Evolutionary conservation across 2,888 invertebrate genomes (phyloP).

Genomic region (Chouioia cunea): DNA sequence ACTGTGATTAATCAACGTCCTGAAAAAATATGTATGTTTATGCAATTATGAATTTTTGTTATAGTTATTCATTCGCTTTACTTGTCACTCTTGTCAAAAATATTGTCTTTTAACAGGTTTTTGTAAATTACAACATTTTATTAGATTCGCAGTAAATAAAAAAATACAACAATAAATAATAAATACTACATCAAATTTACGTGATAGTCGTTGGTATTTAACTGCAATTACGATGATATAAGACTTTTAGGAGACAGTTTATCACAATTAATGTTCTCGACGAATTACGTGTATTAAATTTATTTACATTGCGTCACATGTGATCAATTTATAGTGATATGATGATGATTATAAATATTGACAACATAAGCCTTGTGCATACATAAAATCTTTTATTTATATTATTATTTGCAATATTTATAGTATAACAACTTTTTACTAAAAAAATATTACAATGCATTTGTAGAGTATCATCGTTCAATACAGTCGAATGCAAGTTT

Average conservation of each 20-base stretch:
- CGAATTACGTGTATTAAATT: too few relatives aligned
- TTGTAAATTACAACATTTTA: conserved; percentile 12
- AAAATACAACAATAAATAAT: conserved; percentile 38
- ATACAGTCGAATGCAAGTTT: conserved; percentile 26
- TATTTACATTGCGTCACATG: neutral
- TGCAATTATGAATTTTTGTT: too few relatives aligned
- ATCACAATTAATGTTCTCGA: conserved; percentile 38
- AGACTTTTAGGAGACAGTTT: conserved; percentile 20
- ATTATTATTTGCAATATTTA: conserved; percentile 18
- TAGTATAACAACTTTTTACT: conserved; percentile 17
- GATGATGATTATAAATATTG: conserved; percentile 23
- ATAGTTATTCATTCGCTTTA: neutral
- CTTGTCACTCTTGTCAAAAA: neutral
- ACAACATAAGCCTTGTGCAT: conserved; percentile 1
- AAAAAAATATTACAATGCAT: conserved; percentile 25
- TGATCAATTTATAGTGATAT: conserved; percentile 23
- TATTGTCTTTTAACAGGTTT: neutral
- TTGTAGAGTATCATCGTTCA: conserved; percentile 25
- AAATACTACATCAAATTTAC: conserved; percentile 36
- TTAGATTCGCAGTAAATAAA: conserved; percentile 13
- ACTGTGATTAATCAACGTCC: too few relatives aligned
- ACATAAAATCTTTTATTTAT: conserved; percentile 16
- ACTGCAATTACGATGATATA: conserved; percentile 20
- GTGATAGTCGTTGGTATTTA: conserved; percentile 24
- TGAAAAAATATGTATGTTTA: too few relatives aligned